phyloP scores from a whole-genome alignment of 1,140 invertebrate genomes.

The Helicoverpa armigera region DNA sequence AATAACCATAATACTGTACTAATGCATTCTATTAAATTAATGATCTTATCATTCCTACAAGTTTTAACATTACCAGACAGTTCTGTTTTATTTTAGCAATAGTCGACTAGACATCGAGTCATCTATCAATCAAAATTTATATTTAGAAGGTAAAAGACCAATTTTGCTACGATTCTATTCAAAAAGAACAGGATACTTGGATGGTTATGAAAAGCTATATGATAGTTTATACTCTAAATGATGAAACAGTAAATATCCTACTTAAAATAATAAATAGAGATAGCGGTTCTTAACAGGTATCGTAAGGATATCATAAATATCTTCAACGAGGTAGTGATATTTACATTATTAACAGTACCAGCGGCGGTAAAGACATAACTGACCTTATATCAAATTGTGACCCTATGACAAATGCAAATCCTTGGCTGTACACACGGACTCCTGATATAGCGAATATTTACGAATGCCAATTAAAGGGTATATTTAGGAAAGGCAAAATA shows the following conservation, averaged over 20 bases:
- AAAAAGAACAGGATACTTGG: background rate
- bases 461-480: background rate
- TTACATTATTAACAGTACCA: background rate
- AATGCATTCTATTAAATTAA: constrained; percentile 35
- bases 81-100: constrained; percentile 18
- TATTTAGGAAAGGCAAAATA: background rate
- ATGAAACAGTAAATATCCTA: background rate
- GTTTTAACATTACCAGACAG: constrained; percentile 25
- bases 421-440: constrained; percentile 13
- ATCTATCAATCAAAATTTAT: constrained; percentile 2
- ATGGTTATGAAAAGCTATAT: background rate
- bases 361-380: constrained; percentile 27
- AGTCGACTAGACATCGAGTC: background rate
- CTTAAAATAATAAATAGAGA: constrained; percentile 17
- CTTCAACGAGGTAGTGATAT: constrained; percentile 8
- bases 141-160: background rate
- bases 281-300: constrained; percentile 18
- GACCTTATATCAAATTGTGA: constrained; percentile 42
- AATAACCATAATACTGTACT: constrained; percentile 23
- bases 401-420: constrained; percentile 44
- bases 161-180: background rate
- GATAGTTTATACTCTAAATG: background rate
- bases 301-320: constrained; percentile 36
- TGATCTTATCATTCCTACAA: constrained; percentile 22
- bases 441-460: background rate